Evolutionary conservation across 2,797 vertebrate genomes (phyloP).

Genomic region (Halcyon chelicuti): DNA sequence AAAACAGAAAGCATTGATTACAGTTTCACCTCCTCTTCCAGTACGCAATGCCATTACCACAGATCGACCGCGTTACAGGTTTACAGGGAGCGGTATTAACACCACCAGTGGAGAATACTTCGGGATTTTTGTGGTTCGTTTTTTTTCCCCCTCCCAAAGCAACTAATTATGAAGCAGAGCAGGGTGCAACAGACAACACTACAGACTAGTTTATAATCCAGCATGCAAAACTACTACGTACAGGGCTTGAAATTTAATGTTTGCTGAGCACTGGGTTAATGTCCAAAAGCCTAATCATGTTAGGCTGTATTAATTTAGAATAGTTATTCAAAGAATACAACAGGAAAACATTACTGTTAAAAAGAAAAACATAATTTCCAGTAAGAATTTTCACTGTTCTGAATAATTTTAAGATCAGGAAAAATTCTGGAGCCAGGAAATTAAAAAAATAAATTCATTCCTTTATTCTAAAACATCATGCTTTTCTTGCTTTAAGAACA

Average conservation of each 20-base stretch:
- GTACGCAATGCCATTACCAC: constrained; percentile 70
- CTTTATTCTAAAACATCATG: not conserved
- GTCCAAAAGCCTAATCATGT: constrained; percentile 73
- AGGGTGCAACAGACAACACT: constrained; percentile 87
- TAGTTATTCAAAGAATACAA: constrained; percentile 67
- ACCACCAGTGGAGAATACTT: constrained; percentile 65
- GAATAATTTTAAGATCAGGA: not conserved
- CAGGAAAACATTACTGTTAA: constrained; percentile 69
- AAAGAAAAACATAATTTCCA: constrained; percentile 79
- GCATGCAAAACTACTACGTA: constrained; percentile 90
- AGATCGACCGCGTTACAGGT: constrained; percentile 70
- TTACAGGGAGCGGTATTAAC: constrained; percentile 74
- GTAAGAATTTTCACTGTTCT: constrained; percentile 59
- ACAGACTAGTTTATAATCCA: constrained; percentile 86
- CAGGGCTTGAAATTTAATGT: constrained; percentile 95
- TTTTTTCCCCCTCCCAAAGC: constrained; percentile 63
- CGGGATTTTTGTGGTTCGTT: not conserved
- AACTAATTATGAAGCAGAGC: constrained; percentile 83
- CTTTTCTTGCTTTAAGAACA: not conserved
- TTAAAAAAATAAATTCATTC: not conserved
- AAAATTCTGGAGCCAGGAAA: constrained; percentile 36
- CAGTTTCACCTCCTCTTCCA: constrained; percentile 58
- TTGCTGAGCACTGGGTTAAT: constrained; percentile 72
- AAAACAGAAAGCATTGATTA: constrained; percentile 65
- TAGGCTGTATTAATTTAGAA: constrained; percentile 76